Conservation (phyloP, 2,797 vertebrate genomes). For the Denticeps clupeoides region DNA sequence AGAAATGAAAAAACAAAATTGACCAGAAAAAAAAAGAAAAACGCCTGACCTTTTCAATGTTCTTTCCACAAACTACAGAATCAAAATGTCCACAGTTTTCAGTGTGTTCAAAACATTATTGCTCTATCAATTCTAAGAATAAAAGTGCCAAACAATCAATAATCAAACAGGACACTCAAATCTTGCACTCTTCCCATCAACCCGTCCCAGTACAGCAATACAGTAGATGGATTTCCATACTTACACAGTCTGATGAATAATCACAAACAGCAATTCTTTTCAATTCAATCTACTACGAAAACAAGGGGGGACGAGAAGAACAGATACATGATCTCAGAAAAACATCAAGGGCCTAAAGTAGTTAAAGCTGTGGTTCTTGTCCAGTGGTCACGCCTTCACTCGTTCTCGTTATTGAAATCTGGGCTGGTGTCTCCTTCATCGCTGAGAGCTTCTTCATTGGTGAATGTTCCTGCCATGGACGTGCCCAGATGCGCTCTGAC, state of each 20-base stretch:
- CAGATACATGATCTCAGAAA: not conserved
- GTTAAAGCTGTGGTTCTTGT: constrained; percentile 29
- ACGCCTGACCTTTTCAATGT: no score
- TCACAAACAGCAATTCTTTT: no score
- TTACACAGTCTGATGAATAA: no score
- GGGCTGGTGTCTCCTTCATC: constrained; percentile 69
- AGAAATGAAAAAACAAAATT: no score
- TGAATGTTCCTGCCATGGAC: constrained; percentile 74
- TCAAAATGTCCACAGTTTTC: constrained; percentile 17
- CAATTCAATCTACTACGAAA: not conserved
- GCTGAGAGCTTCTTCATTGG: constrained; percentile 74
- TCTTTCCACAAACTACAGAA: constrained; percentile 1
- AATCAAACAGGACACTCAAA: constrained; percentile 14
- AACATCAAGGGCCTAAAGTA: constrained; percentile 24
- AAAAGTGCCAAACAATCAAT: constrained; percentile 30
- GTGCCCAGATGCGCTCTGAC: constrained; percentile 69
- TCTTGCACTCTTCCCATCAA: no score
- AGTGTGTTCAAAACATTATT: constrained; percentile 45
- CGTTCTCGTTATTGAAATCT: constrained; percentile 64
- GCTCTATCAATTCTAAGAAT: constrained; percentile 36
- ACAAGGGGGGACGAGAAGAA: constrained; percentile 1
- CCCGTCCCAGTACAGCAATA: no score
- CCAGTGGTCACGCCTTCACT: constrained; percentile 26
- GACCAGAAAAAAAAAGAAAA: no score
- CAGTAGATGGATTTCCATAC: constrained; percentile 7